Evolutionary conservation across 2,888 invertebrate genomes (phyloP).

Genomic region (Temnothorax rugatulus): DNA sequence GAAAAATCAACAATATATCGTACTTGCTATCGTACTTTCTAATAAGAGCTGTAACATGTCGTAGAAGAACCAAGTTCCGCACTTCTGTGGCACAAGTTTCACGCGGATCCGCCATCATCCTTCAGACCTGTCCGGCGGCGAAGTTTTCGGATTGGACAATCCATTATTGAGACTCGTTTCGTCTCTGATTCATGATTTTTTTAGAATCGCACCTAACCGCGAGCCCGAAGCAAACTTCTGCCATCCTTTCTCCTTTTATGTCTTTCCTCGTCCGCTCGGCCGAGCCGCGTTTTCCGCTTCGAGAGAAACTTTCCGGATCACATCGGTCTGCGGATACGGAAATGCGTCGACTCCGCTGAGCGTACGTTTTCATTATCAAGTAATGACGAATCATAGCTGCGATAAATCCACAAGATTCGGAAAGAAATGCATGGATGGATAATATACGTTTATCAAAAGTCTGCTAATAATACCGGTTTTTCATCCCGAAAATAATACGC

Average conservation of each 20-base stretch:
- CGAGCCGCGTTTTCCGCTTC: conserved; percentile 40
- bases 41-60: conserved; percentile 40
- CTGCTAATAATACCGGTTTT: no score
- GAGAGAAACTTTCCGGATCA: conserved; percentile 45
- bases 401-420: not conserved
- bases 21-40: conserved; percentile 18
- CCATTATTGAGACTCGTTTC: conserved; percentile 74
- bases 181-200: conserved; percentile 73
- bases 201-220: conserved; percentile 63
- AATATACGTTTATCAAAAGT: not conserved
- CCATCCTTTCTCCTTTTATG: conserved; percentile 39
- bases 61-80: conserved; percentile 24
- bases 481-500: not conserved
- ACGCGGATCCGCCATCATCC: conserved; percentile 45
- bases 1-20: conserved; percentile 19
- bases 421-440: conserved; percentile 3
- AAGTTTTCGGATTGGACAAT: conserved; percentile 71
- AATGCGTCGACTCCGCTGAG: conserved; percentile 27
- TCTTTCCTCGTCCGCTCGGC: conserved; percentile 33
- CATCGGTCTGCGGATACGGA: conserved; percentile 29
- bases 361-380: conserved; percentile 61
- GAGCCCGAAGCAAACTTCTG: conserved; percentile 58
- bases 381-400: conserved; percentile 40
- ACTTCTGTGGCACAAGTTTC: conserved; percentile 39
- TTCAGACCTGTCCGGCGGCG: conserved; percentile 48